These are phyloP conservation scores for Calameuta filiformis DNA, from an alignment of 2,888 invertebrate genomes.

Conservation along the genomic window DNA sequence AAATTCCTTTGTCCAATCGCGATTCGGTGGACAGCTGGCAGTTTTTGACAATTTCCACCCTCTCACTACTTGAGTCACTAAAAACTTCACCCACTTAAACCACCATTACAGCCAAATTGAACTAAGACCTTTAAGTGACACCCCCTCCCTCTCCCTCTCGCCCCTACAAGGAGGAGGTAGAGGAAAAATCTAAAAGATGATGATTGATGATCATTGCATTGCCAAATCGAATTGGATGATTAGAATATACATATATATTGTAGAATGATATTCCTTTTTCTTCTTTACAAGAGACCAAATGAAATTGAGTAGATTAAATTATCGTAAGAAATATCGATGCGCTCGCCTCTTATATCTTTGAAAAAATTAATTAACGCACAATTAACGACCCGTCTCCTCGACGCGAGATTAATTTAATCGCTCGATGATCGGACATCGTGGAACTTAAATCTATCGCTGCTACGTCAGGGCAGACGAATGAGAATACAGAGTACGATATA, in stretches of 20 bases:
- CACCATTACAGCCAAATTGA: background rate
- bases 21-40: background rate
- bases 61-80: background rate
- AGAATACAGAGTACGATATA: conserved; percentile 26
- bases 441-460: background rate
- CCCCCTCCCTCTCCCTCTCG: no score
- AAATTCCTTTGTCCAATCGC: background rate
- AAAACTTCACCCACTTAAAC: background rate
- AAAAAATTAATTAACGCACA: background rate
- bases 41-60: background rate
- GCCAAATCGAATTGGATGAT: background rate
- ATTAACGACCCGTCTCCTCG: background rate
- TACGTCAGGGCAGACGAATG: background rate
- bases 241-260: background rate
- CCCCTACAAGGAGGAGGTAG: no score
- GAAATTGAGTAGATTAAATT: background rate
- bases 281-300: background rate
- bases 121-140: background rate
- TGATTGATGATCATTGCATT: background rate
- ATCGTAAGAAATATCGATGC: background rate
- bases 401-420: background rate
- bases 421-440: background rate
- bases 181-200: background rate
- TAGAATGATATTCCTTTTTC: background rate
- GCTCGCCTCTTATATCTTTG: background rate